These are phyloP conservation scores for Melanargia galathea DNA, from an alignment of 2,888 invertebrate genomes.

Conservation along the genomic window DNA sequence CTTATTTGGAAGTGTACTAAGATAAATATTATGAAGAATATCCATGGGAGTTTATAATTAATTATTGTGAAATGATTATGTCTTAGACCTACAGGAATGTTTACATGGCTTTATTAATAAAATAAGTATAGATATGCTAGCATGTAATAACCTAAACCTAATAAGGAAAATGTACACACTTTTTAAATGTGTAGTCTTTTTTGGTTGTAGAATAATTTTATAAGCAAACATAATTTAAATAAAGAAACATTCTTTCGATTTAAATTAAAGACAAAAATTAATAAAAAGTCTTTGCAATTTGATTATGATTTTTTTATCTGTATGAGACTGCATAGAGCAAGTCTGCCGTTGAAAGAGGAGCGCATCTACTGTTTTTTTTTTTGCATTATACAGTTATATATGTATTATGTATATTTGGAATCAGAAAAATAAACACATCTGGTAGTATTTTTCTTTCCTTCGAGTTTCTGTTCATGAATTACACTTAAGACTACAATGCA, in stretches of 20 bases:
- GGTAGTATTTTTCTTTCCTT: too few relatives aligned
- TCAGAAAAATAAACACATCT: too few relatives aligned
- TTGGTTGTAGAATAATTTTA: constrained; percentile 46
- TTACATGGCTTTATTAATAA: constrained; percentile 30
- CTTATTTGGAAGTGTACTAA: background rate
- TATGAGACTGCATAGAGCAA: constrained; percentile 11
- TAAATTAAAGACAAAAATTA: background rate
- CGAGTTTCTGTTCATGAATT: too few relatives aligned
- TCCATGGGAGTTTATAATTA: constrained; percentile 22
- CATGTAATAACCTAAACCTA: constrained; percentile 34
- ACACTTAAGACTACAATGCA: too few relatives aligned
- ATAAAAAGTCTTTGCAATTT: background rate
- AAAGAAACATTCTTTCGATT: constrained; percentile 8
- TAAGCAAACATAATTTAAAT: constrained; percentile 13
- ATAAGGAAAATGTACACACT: constrained; percentile 57
- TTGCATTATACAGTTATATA: too few relatives aligned
- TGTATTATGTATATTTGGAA: too few relatives aligned
- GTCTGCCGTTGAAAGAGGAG: too few relatives aligned
- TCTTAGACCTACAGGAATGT: constrained; percentile 38
- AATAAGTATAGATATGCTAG: constrained; percentile 30
- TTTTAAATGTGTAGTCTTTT: constrained; percentile 71
- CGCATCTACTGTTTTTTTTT: too few relatives aligned
- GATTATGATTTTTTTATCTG: background rate
- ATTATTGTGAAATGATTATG: constrained; percentile 20
- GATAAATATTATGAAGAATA: background rate